Evolutionary conservation across 2,113 vertebrate genomes (phyloP), one percentile per base, ranked within the genome.

Genomic region (Pollachius pollachius): DNA sequence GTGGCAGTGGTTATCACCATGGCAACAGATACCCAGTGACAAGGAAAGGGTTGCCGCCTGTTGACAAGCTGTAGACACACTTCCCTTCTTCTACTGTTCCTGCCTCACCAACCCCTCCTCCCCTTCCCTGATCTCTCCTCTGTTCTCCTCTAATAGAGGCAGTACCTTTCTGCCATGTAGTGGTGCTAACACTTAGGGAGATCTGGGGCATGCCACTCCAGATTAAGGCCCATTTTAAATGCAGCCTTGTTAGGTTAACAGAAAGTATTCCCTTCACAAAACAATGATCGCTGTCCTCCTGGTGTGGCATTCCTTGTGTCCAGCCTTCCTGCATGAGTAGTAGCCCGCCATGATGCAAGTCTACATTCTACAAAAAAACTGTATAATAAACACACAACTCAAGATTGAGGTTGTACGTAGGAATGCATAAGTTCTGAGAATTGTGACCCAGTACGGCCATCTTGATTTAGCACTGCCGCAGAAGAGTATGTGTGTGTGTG

Each of bases 151-250:
- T 21, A 52, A n/a, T 52, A 58, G 72, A 25, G 67, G 52, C 34
- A 69, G 54, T 30, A 19, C 64, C 48, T 60, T 9, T n/a, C 15
- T 66, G 48, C 25, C 15, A 30, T 57, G 66, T 16, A 15, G n/a
- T 68, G 56, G 34, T 19, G n/a, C 9, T n/a, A 61, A 23, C 23
- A 21, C 64, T 62, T 18, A 37, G 6, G 63, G 62, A 54, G 64
- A 70, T 79, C 74, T 63, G 52, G 66, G 64, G 11, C 65, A 61
- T 72, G 67, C 23, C 64, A 23, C 15, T 62, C 25, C 73, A 68
- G 81, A 83, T 87, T 87, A 85, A 74, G 71, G 74, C 67, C 79
- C 69, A 68, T 74, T 71, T 74, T 75, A 82, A 84, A 73, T 67
- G 65, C 75, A 67, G 68, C 64, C 64, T 69, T 74, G 64, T 59